Evolutionary conservation across 2,797 vertebrate species (phyloP).

Genomic region (Triplophysa bombifrons): DNA sequence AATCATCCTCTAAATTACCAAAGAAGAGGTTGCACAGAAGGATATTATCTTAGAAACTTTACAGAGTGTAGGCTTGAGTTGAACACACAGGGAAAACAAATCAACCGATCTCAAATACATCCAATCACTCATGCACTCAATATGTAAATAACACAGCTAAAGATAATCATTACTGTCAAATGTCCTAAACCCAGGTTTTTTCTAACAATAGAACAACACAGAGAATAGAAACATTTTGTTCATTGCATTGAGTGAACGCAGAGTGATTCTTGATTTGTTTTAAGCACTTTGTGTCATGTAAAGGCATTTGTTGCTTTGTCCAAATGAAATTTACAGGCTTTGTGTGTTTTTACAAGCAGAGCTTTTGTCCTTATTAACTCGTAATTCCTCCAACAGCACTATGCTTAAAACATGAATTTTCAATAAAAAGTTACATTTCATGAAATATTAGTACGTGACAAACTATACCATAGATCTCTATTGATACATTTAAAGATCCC

Average conservation of each 20-base stretch:
- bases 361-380: too few relatives aligned
- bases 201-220: not conserved
- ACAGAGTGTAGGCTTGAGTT: constrained; percentile 7
- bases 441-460: too few relatives aligned
- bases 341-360: too few relatives aligned
- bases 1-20: not conserved
- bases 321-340: too few relatives aligned
- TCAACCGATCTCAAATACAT: constrained; percentile 9
- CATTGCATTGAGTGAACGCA: not conserved
- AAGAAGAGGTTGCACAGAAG: not conserved
- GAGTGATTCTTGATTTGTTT: not conserved
- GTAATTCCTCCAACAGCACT: too few relatives aligned
- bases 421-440: too few relatives aligned
- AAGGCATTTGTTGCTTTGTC: too few relatives aligned
- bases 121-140: constrained; percentile 1
- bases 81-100: not conserved
- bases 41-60: not conserved
- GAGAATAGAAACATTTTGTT: not conserved
- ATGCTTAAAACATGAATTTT: too few relatives aligned
- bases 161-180: not conserved
- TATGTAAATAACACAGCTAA: constrained; percentile 1
- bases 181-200: not conserved
- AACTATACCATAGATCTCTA: not conserved
- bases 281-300: not conserved
- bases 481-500: not conserved